Evolutionary conservation across 2,888 invertebrate genomes (phyloP), one percentile per base, ranked within the genome.

Genomic region (Pristionchus arcanus): DNA sequence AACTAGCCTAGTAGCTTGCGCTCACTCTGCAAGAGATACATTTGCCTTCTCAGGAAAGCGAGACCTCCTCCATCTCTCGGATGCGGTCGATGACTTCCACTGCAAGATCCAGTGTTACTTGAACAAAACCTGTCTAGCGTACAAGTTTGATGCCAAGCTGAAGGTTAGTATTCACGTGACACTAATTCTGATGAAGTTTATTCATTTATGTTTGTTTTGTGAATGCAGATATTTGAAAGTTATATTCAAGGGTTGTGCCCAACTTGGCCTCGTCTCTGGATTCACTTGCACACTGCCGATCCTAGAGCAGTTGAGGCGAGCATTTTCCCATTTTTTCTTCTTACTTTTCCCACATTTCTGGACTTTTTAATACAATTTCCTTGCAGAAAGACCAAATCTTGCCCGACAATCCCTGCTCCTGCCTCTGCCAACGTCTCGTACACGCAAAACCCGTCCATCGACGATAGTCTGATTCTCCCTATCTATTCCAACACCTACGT

Each of bases 181-280:
- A n/a, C n/a, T n/a, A n/a, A n/a, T n/a, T n/a, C n/a, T n/a, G n/a
- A n/a, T n/a, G n/a, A n/a, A n/a, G n/a, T n/a, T n/a, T n/a, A n/a
- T n/a, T n/a, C n/a, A n/a, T n/a, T n/a, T n/a, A n/a, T n/a, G n/a
- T n/a, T n/a, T n/a, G n/a, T n/a, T n/a, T n/a, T n/a, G n/a, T n/a
- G n/a, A n/a, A n/a, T n/a, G n/a, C n/a, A n/a, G n/a, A n/a, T n/a
- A n/a, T n/a, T n/a, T n/a, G n/a, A n/a, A n/a, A n/a, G n/a, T n/a
- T n/a, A n/a, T n/a, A n/a, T n/a, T n/a, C n/a, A n/a, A 68, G 68
- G 68, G 68, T 7, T 68, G 68, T 31, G 68, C 68, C 31, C 68
- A 31, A 31, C 68, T 68, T 31, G 68, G 68, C 1, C 9, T 11
- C 13, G 68, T 68, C 1, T 9, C 68, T 31, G 68, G 68, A 9